Conservation (phyloP, 1,140 invertebrate genomes). For the Drosophila truncata region DNA sequence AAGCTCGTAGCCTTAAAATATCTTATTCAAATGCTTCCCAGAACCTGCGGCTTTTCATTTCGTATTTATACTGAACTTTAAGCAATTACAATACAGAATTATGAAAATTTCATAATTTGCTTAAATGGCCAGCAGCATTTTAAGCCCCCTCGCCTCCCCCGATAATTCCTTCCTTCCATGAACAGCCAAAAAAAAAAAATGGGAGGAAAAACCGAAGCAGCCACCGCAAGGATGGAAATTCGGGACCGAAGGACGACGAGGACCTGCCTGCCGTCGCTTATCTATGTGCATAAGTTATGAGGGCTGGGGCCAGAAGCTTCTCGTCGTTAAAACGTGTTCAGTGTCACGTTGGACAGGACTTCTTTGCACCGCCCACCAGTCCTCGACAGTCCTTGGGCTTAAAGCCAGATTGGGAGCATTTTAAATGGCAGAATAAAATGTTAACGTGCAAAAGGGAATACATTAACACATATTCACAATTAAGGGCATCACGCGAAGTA, state of each 20-base stretch:
- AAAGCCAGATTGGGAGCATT: conserved; percentile 57
- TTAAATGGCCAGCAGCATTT: conserved; percentile 65
- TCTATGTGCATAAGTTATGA: conserved; percentile 84
- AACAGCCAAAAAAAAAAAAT: conserved; percentile 14
- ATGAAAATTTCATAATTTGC: conserved; percentile 81
- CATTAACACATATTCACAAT: conserved; percentile 83
- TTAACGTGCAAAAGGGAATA: conserved; percentile 78
- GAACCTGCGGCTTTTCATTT: conserved; percentile 17
- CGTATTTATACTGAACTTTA: conserved; percentile 52
- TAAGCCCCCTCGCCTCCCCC: not conserved
- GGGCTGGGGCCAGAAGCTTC: conserved; percentile 47
- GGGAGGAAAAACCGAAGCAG: conserved; percentile 20
- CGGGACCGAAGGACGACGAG: conserved; percentile 10
- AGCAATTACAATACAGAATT: conserved; percentile 62
- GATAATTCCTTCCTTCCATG: conserved; percentile 10
- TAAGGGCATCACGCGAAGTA: conserved; percentile 50
- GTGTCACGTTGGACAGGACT: conserved; percentile 64
- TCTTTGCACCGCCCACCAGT: not conserved
- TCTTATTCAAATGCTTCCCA: conserved; percentile 11
- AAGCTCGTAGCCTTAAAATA: not conserved
- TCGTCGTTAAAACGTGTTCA: conserved; percentile 75
- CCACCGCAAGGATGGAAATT: conserved; percentile 34
- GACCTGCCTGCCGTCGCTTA: conserved; percentile 57
- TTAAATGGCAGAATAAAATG: conserved; percentile 75
- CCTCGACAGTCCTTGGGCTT: conserved; percentile 10